Conservation (phyloP, 2,113 vertebrate genomes). For the Phaetusa simplex region DNA sequence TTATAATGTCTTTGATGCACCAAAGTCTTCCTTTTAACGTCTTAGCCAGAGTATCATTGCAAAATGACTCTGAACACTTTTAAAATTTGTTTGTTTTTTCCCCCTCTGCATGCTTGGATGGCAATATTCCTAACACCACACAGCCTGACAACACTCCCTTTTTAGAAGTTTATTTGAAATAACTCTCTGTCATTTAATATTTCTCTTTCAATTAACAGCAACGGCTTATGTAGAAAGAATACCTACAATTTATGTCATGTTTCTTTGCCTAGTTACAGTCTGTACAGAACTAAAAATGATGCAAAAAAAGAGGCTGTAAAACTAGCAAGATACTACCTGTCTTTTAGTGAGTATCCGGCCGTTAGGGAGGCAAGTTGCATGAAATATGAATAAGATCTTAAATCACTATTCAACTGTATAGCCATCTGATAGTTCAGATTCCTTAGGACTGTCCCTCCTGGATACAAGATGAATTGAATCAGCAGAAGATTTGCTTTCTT, state of each 20-base stretch:
- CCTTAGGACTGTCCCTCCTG: background rate
- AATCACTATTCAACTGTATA: background rate
- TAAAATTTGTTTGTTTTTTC: background rate
- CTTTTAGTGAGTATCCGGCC: background rate
- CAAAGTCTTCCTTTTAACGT: background rate
- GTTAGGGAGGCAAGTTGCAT: background rate
- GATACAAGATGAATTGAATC: background rate
- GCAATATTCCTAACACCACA: background rate
- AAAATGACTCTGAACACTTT: background rate
- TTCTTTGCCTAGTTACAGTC: background rate
- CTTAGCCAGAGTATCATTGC: background rate
- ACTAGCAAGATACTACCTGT: background rate
- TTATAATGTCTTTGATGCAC: background rate
- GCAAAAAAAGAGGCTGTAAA: background rate
- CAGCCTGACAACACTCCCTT: background rate
- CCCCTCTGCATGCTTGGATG: background rate
- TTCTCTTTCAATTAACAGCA: background rate
- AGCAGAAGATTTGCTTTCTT: background rate
- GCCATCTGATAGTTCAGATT: background rate
- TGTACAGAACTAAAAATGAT: background rate
- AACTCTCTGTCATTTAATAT: background rate
- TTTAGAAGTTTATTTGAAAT: background rate
- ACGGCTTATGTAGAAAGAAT: background rate
- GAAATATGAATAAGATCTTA: background rate
- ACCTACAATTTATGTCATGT: background rate